Evolutionary conservation across 2,888 invertebrate species (phyloP).

Genomic region (Saturnia japonica): DNA sequence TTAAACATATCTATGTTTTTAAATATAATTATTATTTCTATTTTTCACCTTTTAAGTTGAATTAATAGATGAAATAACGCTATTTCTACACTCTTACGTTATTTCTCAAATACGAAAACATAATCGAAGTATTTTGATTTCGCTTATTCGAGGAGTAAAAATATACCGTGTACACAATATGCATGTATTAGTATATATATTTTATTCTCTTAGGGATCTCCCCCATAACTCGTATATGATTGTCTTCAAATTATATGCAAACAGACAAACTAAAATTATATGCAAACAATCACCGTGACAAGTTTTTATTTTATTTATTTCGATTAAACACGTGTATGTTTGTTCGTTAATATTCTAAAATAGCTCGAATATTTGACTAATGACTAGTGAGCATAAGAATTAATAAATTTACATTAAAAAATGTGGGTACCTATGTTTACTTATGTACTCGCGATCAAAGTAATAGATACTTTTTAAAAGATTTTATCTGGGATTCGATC

Average conservation of each 20-base stretch:
- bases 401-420: neutral
- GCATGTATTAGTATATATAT: neutral
- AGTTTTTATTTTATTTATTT: neutral
- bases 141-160: neutral
- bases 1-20: too few relatives aligned
- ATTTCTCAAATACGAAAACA: neutral
- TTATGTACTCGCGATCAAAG: too few relatives aligned
- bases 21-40: too few relatives aligned
- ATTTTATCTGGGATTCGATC: too few relatives aligned
- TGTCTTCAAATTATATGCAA: neutral
- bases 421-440: too few relatives aligned
- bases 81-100: too few relatives aligned
- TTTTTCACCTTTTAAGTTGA: too few relatives aligned
- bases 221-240: neutral
- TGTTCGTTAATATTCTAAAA: conserved; percentile 6
- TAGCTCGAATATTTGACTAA: conserved; percentile 1
- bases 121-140: neutral
- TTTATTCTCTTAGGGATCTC: conserved; percentile 4
- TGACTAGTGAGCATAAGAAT: neutral
- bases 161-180: neutral
- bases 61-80: too few relatives aligned
- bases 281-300: conserved; percentile 2
- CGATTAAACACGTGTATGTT: neutral
- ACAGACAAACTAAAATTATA: neutral
- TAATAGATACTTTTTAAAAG: too few relatives aligned